These are phyloP conservation scores for Anthonomus grandis DNA, from an alignment of 1,140 invertebrate genomes.

Conservation along the genomic window DNA sequence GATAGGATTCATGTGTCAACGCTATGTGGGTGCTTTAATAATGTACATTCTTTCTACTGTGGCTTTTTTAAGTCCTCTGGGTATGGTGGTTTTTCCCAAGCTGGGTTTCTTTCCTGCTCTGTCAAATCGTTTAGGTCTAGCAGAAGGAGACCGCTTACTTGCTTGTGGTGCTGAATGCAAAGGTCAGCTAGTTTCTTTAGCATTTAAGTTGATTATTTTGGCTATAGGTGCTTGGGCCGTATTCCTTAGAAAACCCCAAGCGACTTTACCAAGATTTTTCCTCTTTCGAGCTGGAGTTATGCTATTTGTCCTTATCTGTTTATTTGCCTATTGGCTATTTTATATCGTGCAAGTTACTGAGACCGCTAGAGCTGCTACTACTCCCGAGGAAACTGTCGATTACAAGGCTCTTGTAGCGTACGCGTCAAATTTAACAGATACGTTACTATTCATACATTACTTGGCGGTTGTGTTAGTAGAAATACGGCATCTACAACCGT, in stretches of 20 bases:
- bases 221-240: constrained; percentile 90
- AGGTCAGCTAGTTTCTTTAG: constrained; percentile 85
- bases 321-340: constrained; percentile 96
- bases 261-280: constrained; percentile 92
- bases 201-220: constrained; percentile 89
- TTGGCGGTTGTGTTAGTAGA: constrained; percentile 89
- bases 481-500: constrained; percentile 84
- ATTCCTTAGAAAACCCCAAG: constrained; percentile 69
- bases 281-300: constrained; percentile 85
- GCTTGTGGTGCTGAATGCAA: constrained; percentile 77
- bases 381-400: constrained; percentile 72
- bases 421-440: constrained; percentile 86
- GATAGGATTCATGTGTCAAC: constrained; percentile 71
- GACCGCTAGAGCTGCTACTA: constrained; percentile 71
- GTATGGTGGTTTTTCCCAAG: constrained; percentile 92
- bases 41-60: constrained; percentile 72
- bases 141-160: constrained; percentile 56
- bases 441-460: constrained; percentile 93
- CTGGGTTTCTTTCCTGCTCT: constrained; percentile 71
- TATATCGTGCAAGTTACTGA: constrained; percentile 89
- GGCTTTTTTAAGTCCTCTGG: constrained; percentile 87
- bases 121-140: constrained; percentile 54
- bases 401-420: constrained; percentile 86
- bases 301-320: constrained; percentile 85
- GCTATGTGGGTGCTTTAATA: constrained; percentile 74